A percentile compares a stretch with the other conserved stretches of the same genome.
phyloP scores from a whole-genome alignment of 1,140 invertebrate species.

The Thaumetopoea pityocampa region DNA sequence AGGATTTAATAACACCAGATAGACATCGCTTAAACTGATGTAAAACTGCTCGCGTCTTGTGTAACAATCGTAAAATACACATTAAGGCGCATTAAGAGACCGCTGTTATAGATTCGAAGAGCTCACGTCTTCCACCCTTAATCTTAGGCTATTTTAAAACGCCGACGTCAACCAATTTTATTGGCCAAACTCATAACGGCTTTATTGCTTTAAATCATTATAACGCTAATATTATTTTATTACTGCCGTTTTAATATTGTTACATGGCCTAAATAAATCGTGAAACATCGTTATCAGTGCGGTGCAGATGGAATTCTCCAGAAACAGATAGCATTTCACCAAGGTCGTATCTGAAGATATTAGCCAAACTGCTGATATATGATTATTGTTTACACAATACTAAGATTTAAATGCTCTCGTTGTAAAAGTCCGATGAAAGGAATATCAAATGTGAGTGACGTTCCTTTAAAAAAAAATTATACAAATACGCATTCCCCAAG shows the following conservation, averaged over 20 bases:
- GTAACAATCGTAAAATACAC: constrained; percentile 72
- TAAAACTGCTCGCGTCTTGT: constrained; percentile 64
- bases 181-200: constrained; percentile 57
- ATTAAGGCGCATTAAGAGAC: constrained; percentile 70
- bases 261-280: constrained; percentile 42
- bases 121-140: constrained; percentile 58
- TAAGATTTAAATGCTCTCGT: constrained; percentile 28
- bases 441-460: constrained; percentile 26
- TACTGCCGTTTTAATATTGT: constrained; percentile 42
- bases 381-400: constrained; percentile 13
- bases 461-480: constrained; percentile 27
- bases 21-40: constrained; percentile 64
- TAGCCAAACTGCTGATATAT: constrained; percentile 12
- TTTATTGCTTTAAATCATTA: constrained; percentile 66
- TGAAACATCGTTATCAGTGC: constrained; percentile 40
- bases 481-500: constrained; percentile 11
- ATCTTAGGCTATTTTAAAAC: constrained; percentile 71
- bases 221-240: constrained; percentile 61
- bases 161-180: constrained; percentile 57
- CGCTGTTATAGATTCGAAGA: constrained; percentile 40
- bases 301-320: constrained; percentile 32
- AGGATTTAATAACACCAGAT: constrained; percentile 66
- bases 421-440: constrained; percentile 27
- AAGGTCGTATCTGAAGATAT: constrained; percentile 18
- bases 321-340: constrained; percentile 24